A percentile compares a stretch with the other conserved stretches of the same genome.
Conservation (phyloP, 2,113 vertebrate species). For the Oceanites oceanicus region DNA sequence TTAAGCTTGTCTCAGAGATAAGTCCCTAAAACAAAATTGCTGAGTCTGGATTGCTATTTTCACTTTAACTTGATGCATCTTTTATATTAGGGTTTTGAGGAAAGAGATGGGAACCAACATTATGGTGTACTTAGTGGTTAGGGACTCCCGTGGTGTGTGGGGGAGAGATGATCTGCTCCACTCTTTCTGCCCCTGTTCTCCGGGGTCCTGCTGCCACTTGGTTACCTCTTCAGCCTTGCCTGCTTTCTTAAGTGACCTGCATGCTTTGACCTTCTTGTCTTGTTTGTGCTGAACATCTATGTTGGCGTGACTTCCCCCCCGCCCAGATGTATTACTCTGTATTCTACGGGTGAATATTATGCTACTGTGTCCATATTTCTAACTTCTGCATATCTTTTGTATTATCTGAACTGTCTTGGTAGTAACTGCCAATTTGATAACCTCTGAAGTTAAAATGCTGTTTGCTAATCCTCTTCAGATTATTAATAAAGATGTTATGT, state of each 20-base stretch:
- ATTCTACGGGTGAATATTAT: neutral
- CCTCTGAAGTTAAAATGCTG: neutral
- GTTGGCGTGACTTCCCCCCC: neutral
- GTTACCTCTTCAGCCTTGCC: neutral
- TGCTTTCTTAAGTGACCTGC: neutral
- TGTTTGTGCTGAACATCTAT: neutral
- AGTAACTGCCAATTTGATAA: neutral
- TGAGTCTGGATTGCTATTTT: neutral
- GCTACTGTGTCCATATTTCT: neutral
- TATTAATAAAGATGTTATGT: neutral
- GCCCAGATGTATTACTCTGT: neutral
- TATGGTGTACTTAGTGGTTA: neutral
- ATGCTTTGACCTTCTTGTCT: neutral
- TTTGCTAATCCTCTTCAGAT: neutral
- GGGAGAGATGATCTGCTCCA: neutral
- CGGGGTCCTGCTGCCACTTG: neutral
- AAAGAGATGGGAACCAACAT: neutral
- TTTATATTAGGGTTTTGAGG: neutral
- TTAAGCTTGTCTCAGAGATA: neutral
- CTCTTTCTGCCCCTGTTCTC: neutral
- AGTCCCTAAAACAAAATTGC: neutral
- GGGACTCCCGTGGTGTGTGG: accelerated
- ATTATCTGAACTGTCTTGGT: neutral
- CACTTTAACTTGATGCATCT: neutral
- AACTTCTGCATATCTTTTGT: neutral